A percentile compares a stretch with the other conserved stretches of the same genome.
These are phyloP conservation scores for human (Homo sapiens) DNA, from an alignment of 2,113 vertebrate genomes.

Conservation along the genomic window GRCh38 chr2:144356501-144357000, in stretches of 20 bases:
- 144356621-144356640: not conserved
- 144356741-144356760: not conserved
- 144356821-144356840: not conserved
- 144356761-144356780: not conserved
- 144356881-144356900: conserved; percentile 24
- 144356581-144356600: not conserved
- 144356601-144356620: not conserved
- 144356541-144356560: not conserved
- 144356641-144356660: not conserved
- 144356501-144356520: not conserved
- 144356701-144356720: not conserved
- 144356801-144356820: not conserved
- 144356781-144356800: not conserved
- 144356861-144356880: not conserved
- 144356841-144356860: not conserved
- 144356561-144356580: not conserved
- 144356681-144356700: not conserved
- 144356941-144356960: not conserved
- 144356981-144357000: not conserved
- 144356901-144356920: not conserved
- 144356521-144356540: not conserved
- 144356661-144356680: not conserved
- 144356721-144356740: not conserved
- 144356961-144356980: not conserved
- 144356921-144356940: conserved; percentile 6